Evolutionary conservation across 1,140 invertebrate species (phyloP).

Genomic region (Procambarus clarkii): DNA sequence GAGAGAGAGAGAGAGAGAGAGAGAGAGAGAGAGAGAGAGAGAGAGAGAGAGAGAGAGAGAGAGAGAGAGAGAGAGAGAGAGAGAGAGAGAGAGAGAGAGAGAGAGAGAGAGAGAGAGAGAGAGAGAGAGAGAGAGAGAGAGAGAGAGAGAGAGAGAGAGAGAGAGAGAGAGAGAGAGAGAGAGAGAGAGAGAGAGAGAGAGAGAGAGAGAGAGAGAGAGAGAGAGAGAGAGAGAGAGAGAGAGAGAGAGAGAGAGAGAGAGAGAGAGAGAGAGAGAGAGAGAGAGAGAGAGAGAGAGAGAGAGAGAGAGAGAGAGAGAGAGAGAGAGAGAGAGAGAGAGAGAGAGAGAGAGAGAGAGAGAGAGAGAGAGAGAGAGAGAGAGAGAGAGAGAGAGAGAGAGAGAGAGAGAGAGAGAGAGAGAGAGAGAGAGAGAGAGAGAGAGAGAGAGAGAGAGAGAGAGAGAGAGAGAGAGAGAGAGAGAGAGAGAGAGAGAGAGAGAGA

Average conservation of each 20-base stretch:
- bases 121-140: too few species aligned
- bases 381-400: not conserved
- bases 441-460: too few species aligned
- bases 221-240: constrained; percentile 39
- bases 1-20: too few species aligned
- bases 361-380: constrained; percentile 18
- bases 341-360: constrained; percentile 37
- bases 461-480: too few species aligned
- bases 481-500: not conserved
- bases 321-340: constrained; percentile 32
- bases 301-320: constrained; percentile 40
- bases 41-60: too few species aligned
- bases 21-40: too few species aligned
- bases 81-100: too few species aligned
- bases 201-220: constrained; percentile 1
- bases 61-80: too few species aligned
- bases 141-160: not conserved
- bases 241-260: constrained; percentile 28
- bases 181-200: constrained; percentile 9
- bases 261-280: constrained; percentile 13
- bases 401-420: not conserved
- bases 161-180: constrained; percentile 17
- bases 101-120: too few species aligned
- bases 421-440: not conserved
- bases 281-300: constrained; percentile 29